phyloP scores from a whole-genome alignment of 1,140 invertebrate species.

The Chrysomallon squamiferum region DNA sequence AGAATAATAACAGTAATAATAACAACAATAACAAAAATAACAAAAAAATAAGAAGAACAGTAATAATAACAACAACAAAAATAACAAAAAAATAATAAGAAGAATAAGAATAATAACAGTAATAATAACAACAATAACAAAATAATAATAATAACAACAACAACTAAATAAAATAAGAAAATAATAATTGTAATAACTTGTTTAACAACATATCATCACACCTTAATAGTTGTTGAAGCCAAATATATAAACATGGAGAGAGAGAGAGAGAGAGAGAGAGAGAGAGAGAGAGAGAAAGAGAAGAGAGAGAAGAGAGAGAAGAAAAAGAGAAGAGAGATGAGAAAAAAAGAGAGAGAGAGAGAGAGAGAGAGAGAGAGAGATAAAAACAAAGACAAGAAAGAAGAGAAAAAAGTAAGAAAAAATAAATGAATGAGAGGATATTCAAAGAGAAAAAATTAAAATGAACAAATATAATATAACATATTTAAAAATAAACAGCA shows the following conservation, averaged over 20 bases:
- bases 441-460: constrained; percentile 4
- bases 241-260: not conserved
- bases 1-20: no score
- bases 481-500: no score
- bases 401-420: constrained; percentile 5
- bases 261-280: not conserved
- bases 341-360: constrained; percentile 17
- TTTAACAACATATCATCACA: no score
- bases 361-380: constrained; percentile 36
- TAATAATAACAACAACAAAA: no score
- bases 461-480: no score
- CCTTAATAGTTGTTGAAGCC: not conserved
- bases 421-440: constrained; percentile 11
- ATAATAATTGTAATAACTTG: no score
- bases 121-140: no score
- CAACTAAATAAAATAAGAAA: no score
- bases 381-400: not conserved
- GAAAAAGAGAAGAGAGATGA: not conserved
- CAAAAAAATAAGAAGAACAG: not conserved
- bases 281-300: not conserved
- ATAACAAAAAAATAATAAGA: no score
- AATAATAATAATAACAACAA: no score
- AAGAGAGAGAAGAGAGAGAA: not conserved
- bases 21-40: not conserved
- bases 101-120: no score